Evolutionary conservation across 2,797 vertebrate genomes (phyloP).

Genomic region (Acipenser transmontanus): DNA sequence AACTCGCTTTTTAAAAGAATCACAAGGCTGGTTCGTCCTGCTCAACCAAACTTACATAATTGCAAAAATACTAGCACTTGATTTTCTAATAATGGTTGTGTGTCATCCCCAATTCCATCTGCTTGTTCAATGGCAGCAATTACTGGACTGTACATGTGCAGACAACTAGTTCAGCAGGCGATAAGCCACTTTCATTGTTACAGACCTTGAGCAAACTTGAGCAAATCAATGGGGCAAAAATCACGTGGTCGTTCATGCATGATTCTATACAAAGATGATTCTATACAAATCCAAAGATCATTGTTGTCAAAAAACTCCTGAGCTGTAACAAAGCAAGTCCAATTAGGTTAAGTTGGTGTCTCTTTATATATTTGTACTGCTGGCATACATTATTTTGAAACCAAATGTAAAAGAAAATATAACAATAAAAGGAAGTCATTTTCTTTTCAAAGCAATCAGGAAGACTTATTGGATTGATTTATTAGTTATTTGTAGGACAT

Average conservation of each 20-base stretch:
- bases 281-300: constrained; percentile 48
- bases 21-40: constrained; percentile 52
- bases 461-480: constrained; percentile 48
- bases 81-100: constrained; percentile 62
- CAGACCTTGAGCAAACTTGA: constrained; percentile 53
- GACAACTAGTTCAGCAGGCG: constrained; percentile 53
- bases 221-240: constrained; percentile 46
- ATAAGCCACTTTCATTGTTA: constrained; percentile 65
- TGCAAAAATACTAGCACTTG: constrained; percentile 64
- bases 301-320: constrained; percentile 45
- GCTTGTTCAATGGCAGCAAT: constrained; percentile 58
- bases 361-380: constrained; percentile 27
- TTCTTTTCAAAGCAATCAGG: constrained; percentile 48
- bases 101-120: constrained; percentile 65
- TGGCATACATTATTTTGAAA: constrained; percentile 20
- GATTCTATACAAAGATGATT: constrained; percentile 51
- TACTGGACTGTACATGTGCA: constrained; percentile 50
- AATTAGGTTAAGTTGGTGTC: constrained; percentile 49
- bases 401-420: constrained; percentile 32
- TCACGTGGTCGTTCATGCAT: constrained; percentile 48
- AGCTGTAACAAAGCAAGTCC: constrained; percentile 46
- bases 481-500: constrained; percentile 19
- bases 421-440: constrained; percentile 41
- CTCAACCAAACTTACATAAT: constrained; percentile 61
- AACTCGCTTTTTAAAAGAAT: constrained; percentile 53